These are phyloP conservation scores for Rhinolophus sinicus DNA, from an alignment of 2,113 vertebrate genomes.

Conservation along the genomic window DNA sequence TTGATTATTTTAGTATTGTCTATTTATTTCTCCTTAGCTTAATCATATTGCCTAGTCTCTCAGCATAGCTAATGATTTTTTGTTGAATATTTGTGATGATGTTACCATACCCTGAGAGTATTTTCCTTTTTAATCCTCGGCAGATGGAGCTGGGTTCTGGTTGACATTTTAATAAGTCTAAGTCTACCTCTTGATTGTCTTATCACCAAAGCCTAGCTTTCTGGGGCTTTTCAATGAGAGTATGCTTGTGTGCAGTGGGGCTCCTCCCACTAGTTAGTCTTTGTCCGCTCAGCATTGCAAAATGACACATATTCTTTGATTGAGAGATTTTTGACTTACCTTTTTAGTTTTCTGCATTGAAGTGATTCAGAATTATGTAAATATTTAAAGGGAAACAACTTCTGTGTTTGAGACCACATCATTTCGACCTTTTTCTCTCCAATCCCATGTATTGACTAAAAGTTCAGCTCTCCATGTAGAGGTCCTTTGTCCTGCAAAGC, in stretches of 20 bases:
- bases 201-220: not conserved
- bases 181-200: not conserved
- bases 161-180: not conserved
- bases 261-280: not conserved
- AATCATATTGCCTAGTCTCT: not conserved
- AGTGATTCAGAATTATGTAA: not conserved
- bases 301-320: not conserved
- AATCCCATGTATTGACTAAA: not conserved
- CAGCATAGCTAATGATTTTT: not conserved
- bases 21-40: constrained; percentile 6
- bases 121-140: not conserved
- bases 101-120: not conserved
- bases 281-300: not conserved
- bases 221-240: not conserved
- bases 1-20: not conserved
- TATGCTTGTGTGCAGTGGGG: not conserved
- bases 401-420: not conserved
- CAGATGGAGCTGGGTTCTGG: not conserved
- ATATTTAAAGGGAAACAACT: not conserved
- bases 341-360: not conserved
- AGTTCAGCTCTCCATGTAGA: not conserved
- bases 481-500: not conserved
- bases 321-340: not conserved
- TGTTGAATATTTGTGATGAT: not conserved
- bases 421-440: not conserved